Percentiles rank a stretch among this genome's conserved stretches.
These are phyloP conservation scores for Dendrocopos noguchii DNA, from an alignment of 2,113 vertebrate species.

Conservation along the genomic window DNA sequence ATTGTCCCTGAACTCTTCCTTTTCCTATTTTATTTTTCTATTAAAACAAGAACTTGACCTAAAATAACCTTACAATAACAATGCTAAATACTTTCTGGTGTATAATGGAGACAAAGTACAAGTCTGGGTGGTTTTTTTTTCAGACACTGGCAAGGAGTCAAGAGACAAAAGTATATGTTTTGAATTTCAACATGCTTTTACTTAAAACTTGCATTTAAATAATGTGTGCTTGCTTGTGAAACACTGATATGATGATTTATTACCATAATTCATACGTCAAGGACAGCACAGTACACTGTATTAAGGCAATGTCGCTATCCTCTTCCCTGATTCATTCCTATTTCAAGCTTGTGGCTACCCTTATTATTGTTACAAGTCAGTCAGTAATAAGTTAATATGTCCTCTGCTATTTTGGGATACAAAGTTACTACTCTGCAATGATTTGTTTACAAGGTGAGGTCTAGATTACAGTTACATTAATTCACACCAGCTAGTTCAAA, in stretches of 20 bases:
- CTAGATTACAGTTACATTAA: background rate
- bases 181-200: conserved; percentile 34
- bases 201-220: conserved; percentile 31
- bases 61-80: conserved; percentile 71
- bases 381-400: background rate
- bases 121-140: conserved; percentile 7
- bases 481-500: background rate
- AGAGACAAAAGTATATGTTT: conserved; percentile 50
- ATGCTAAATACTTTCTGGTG: conserved; percentile 64
- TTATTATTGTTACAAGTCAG: background rate
- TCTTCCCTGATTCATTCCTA: background rate
- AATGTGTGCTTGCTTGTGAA: background rate
- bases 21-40: conserved; percentile 63
- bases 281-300: background rate
- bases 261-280: background rate
- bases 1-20: conserved; percentile 62
- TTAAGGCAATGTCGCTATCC: background rate
- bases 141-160: conserved; percentile 48
- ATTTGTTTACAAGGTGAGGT: background rate
- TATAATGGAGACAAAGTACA: conserved; percentile 63
- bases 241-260: background rate
- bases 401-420: background rate
- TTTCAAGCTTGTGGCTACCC: background rate
- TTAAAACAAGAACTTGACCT: conserved; percentile 66
- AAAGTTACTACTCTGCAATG: background rate